Evolutionary conservation across 2,888 invertebrate species (phyloP).

Genomic region (Cecidostiba fungosa): DNA sequence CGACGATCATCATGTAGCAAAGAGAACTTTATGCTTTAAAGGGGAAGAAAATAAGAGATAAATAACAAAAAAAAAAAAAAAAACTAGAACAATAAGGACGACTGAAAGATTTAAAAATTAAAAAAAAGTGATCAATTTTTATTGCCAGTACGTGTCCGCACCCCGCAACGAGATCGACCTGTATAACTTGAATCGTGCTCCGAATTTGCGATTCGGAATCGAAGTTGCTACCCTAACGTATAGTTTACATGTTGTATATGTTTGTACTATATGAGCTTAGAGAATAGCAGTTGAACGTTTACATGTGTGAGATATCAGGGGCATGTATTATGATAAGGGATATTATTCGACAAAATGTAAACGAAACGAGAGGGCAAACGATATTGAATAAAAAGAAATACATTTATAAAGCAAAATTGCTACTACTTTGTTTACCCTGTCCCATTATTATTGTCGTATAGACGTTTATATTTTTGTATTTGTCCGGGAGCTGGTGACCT

Average conservation of each 20-base stretch:
- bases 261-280: slow-evolving; percentile 69
- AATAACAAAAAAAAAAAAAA: slow-evolving; percentile 35
- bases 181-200: slow-evolving; percentile 37
- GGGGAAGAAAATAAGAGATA: background rate
- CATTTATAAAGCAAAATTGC: slow-evolving; percentile 62
- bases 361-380: slow-evolving; percentile 39
- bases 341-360: slow-evolving; percentile 49
- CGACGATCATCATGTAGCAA: background rate
- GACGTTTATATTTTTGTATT: background rate
- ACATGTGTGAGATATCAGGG: slow-evolving; percentile 42
- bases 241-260: slow-evolving; percentile 71
- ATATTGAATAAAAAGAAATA: slow-evolving; percentile 63
- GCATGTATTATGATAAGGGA: slow-evolving; percentile 56
- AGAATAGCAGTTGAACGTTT: slow-evolving; percentile 53
- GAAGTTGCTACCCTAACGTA: slow-evolving; percentile 54
- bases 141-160: slow-evolving; percentile 43
- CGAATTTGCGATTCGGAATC: slow-evolving; percentile 41
- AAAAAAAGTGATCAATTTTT: slow-evolving; percentile 54
- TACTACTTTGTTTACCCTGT: background rate
- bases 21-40: background rate
- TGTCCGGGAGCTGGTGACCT: too few relatives aligned
- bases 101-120: slow-evolving; percentile 52
- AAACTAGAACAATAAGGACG: slow-evolving; percentile 57
- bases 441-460: background rate
- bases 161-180: slow-evolving; percentile 41